A percentile compares a stretch with the other conserved stretches of the same genome.
phyloP scores from a whole-genome alignment of 2,113 vertebrate genomes.

The Sorex araneus region DNA sequence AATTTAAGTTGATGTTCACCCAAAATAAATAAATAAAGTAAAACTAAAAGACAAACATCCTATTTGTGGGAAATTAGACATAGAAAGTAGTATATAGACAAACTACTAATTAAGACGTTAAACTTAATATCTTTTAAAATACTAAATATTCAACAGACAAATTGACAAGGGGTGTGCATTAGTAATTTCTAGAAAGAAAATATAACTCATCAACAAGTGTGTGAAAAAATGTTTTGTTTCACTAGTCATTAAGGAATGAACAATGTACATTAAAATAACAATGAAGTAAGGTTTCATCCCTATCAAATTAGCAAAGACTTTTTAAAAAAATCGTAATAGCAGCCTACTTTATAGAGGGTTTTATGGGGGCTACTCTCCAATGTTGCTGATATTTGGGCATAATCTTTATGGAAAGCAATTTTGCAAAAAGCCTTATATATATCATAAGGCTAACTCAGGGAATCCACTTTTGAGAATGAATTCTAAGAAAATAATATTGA shows the following conservation, averaged over 20 bases:
- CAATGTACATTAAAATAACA: conserved; percentile 50
- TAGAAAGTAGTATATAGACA: conserved; percentile 1
- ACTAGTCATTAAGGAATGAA: conserved; percentile 59
- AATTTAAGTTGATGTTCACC: not conserved
- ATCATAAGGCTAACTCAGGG: not conserved
- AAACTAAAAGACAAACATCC: not conserved
- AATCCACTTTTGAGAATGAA: conserved; percentile 49
- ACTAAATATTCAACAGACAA: not conserved
- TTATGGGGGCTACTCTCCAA: not conserved
- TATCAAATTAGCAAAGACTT: conserved; percentile 71
- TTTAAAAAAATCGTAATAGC: not conserved
- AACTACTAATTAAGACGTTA: not conserved
- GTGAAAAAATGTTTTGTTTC: conserved; percentile 61
- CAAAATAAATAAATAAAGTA: conserved; percentile 53
- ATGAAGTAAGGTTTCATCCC: conserved; percentile 53
- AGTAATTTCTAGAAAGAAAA: conserved; percentile 59
- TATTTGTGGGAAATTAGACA: not conserved
- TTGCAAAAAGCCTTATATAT: conserved; percentile 54
- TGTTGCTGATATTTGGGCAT: not conserved
- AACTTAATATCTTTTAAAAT: conserved; percentile 8
- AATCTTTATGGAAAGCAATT: conserved; percentile 69
- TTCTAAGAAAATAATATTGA: conserved; percentile 54
- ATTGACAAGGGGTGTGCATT: not conserved
- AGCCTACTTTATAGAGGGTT: not conserved
- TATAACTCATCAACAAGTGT: conserved; percentile 57